A percentile compares a stretch with the other conserved stretches of the same genome.
Evolutionary conservation across 2,113 vertebrate genomes (phyloP).

Genomic region (Neotragus pygmaeus): DNA sequence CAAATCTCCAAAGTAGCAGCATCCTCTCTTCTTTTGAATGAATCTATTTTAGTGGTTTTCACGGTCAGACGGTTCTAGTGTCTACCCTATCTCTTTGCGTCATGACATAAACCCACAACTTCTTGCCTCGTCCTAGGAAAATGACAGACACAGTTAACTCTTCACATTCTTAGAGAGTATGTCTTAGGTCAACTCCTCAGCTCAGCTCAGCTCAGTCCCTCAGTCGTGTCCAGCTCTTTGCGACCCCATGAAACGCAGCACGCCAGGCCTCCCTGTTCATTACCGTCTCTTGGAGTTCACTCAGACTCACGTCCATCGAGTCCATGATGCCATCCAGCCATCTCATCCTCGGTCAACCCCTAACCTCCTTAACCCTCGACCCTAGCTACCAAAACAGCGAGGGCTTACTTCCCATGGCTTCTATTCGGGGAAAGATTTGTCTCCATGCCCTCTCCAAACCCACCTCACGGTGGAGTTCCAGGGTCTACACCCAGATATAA

Average conservation of each 20-base stretch:
- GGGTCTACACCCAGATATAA: neutral
- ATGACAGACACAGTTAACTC: neutral
- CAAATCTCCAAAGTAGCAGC: neutral
- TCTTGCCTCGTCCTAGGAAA: neutral
- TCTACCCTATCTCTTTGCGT: neutral
- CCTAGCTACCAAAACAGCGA: neutral
- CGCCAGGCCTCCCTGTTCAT: too few relatives aligned
- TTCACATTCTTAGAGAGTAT: neutral
- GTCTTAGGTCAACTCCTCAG: neutral
- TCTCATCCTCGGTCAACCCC: too few relatives aligned
- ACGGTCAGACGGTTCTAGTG: neutral
- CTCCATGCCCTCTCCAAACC: neutral
- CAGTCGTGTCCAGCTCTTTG: too few relatives aligned
- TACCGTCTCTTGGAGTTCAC: too few relatives aligned
- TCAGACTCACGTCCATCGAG: too few relatives aligned
- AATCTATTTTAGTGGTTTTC: neutral
- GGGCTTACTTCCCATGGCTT: neutral
- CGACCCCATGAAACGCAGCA: too few relatives aligned
- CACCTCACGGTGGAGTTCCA: neutral
- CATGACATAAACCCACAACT: neutral
- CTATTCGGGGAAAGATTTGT: neutral
- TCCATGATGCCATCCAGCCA: too few relatives aligned
- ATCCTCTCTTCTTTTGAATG: neutral
- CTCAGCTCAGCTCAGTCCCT: too few relatives aligned
- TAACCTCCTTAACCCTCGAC: neutral